Percentiles rank a stretch among this genome's conserved stretches.
Conservation (phyloP, 2,113 vertebrate genomes). For the Onychostoma macrolepis region DNA sequence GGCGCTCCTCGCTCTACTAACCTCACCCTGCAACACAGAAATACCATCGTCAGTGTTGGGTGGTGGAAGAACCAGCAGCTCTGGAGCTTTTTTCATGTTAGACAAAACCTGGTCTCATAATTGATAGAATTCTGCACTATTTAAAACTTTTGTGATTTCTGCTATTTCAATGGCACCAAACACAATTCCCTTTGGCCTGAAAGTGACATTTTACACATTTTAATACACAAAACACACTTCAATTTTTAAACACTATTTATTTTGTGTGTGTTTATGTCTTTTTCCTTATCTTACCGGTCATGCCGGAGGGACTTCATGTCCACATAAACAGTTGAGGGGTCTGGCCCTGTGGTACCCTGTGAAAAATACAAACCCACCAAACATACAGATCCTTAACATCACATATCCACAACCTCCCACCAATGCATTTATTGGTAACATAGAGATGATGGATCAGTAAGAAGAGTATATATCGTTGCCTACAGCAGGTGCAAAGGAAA, state of each 20-base stretch:
- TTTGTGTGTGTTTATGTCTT: not conserved
- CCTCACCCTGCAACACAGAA: constrained; percentile 81
- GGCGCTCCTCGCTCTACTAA: constrained; percentile 96
- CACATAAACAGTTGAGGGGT: constrained; percentile 96
- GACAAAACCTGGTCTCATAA: not conserved
- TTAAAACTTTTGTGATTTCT: not conserved
- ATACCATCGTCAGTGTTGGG: not conserved
- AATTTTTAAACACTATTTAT: not conserved
- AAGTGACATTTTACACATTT: not conserved
- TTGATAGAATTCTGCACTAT: not conserved
- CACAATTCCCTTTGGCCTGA: not conserved
- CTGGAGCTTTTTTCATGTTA: not conserved
- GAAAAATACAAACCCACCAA: constrained; percentile 46
- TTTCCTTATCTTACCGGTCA: constrained; percentile 85
- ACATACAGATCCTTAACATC: constrained; percentile 16
- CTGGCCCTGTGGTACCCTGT: constrained; percentile 95
- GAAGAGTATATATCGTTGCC: not conserved
- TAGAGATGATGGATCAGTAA: not conserved
- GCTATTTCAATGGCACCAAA: not conserved
- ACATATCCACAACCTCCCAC: not conserved
- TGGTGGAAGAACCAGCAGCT: not conserved
- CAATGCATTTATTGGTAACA: not conserved
- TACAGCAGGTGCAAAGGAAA: not conserved
- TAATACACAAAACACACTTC: not conserved
- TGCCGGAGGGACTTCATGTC: constrained; percentile 97